Conservation (phyloP, 2,113 vertebrate genomes). For the Seriola aureovittata region DNA sequence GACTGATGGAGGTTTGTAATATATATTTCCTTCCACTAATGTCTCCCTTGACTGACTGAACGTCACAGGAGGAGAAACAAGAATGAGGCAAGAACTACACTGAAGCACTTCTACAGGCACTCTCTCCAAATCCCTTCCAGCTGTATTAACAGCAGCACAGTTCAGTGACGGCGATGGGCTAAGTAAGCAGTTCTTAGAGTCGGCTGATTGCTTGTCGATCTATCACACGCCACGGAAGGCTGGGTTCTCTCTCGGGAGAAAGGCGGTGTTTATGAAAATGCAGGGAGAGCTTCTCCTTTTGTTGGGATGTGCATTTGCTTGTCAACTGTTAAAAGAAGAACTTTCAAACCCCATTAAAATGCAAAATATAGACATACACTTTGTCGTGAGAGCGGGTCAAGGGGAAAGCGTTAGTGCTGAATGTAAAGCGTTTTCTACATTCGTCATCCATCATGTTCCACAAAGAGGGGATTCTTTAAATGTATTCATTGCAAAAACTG, state of each 20-base stretch:
- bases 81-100: conserved; percentile 36
- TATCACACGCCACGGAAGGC: not conserved
- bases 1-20: conserved; percentile 65
- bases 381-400: conserved; percentile 50
- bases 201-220: conserved; percentile 63
- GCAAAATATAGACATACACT: conserved; percentile 49
- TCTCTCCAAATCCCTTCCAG: conserved; percentile 62
- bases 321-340: conserved; percentile 42
- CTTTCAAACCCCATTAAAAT: conserved; percentile 62
- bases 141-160: conserved; percentile 64
- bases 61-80: conserved; percentile 53
- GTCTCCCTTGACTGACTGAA: conserved; percentile 66
- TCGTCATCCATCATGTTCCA: conserved; percentile 67
- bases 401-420: conserved; percentile 56
- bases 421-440: conserved; percentile 45
- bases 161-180: conserved; percentile 49
- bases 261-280: conserved; percentile 59
- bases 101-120: conserved; percentile 47
- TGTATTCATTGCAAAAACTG: conserved; percentile 59
- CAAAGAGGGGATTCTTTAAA: conserved; percentile 61
- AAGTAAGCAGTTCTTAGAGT: conserved; percentile 59
- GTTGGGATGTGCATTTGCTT: conserved; percentile 54
- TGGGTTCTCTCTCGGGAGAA: conserved; percentile 21
- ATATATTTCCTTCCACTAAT: conserved; percentile 70
- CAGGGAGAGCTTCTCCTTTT: conserved; percentile 12